phyloP scores from a whole-genome alignment of 2,113 vertebrate genomes.

The Nibea albiflora region DNA sequence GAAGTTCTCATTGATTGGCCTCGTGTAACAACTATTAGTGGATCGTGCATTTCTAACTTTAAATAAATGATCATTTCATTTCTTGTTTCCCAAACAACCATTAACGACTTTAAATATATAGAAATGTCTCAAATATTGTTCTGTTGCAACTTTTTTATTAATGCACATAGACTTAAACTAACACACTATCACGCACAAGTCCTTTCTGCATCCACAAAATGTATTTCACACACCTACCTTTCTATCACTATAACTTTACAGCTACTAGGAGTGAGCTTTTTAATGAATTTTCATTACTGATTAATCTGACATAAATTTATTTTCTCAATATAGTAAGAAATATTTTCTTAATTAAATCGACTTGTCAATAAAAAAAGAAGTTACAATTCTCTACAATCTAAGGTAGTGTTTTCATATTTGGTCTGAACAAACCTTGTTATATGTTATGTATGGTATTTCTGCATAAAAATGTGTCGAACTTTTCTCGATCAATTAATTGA shows the following conservation, averaged over 20 bases:
- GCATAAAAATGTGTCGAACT: no score
- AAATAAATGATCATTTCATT: slow-evolving; percentile 72
- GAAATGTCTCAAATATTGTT: neutral
- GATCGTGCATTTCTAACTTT: slow-evolving; percentile 66
- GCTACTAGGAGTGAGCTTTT: neutral
- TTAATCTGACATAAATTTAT: neutral
- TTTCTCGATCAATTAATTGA: neutral
- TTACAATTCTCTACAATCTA: neutral
- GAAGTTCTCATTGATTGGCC: slow-evolving; percentile 71
- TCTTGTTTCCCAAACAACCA: slow-evolving; percentile 51
- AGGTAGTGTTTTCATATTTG: neutral
- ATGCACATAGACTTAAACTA: slow-evolving; percentile 7
- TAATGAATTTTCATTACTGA: neutral
- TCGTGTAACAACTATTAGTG: slow-evolving; percentile 59
- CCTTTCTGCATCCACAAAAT: neutral
- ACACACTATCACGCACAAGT: neutral
- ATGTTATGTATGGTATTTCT: no score
- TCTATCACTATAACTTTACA: neutral
- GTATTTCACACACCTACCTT: neutral
- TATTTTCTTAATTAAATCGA: neutral
- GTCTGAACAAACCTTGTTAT: neutral
- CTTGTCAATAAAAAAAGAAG: no score
- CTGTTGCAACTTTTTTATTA: slow-evolving; percentile 29
- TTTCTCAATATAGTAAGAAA: neutral
- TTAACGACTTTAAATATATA: slow-evolving; percentile 35